Evolutionary conservation across 2,888 invertebrate genomes (phyloP).

Genomic region (Vesta saturnalis): DNA sequence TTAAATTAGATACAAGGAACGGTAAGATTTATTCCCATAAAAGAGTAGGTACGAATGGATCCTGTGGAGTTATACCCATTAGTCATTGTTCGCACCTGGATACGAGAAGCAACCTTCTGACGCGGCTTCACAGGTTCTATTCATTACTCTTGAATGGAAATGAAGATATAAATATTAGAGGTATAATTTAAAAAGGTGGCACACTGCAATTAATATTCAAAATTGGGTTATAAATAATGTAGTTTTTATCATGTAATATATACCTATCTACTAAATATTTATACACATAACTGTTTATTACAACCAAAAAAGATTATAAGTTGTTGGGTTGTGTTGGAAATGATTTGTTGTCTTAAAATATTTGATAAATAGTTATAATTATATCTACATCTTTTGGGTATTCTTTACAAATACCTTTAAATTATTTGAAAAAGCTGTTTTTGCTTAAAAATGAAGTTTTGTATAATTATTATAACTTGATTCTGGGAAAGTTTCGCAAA

Average conservation of each 20-base stretch:
- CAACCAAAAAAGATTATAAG: no score
- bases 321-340: no score
- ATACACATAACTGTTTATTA: no score
- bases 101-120: slow-evolving; percentile 37
- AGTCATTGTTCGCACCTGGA: slow-evolving; percentile 52
- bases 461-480: no score
- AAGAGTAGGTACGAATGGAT: slow-evolving; percentile 47
- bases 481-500: no score
- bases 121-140: slow-evolving; percentile 43
- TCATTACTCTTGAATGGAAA: slow-evolving; percentile 47
- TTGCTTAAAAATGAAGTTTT: no score
- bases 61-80: slow-evolving; percentile 47
- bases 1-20: slow-evolving; percentile 44
- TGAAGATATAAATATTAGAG: slow-evolving; percentile 50
- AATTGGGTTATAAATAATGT: slow-evolving; percentile 30
- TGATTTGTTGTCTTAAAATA: no score
- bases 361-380: no score
- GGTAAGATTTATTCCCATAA: slow-evolving; percentile 47
- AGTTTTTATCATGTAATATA: slow-evolving; percentile 11
- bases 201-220: slow-evolving; percentile 26
- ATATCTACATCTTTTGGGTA: no score
- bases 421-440: no score
- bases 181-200: slow-evolving; percentile 37
- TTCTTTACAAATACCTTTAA: no score
- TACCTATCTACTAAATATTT: not conserved